A percentile compares a stretch with the other conserved stretches of the same genome.
Conservation (phyloP, 2,113 vertebrate genomes). For the Sinocyclocheilus anshuiensis region DNA sequence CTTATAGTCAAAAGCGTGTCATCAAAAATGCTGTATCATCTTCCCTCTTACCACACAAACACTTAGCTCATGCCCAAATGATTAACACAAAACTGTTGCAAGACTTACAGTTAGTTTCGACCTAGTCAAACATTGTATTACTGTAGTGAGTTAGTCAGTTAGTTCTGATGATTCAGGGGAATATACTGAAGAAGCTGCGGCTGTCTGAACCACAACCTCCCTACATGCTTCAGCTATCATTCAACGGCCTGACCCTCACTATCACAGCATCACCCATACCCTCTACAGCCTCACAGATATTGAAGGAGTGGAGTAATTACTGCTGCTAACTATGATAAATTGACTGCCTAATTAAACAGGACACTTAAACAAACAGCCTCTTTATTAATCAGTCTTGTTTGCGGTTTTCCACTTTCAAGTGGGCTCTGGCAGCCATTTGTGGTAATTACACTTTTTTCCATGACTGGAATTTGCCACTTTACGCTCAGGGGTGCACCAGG, state of each 20-base stretch:
- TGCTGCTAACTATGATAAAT: slow-evolving; percentile 51
- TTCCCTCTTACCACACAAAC: neutral
- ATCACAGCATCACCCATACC: slow-evolving; percentile 5
- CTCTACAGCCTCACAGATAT: slow-evolving; percentile 8
- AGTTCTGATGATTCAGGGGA: slow-evolving; percentile 33
- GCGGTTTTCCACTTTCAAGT: slow-evolving; percentile 63
- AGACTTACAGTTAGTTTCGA: slow-evolving; percentile 30
- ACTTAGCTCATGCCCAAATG: slow-evolving; percentile 29
- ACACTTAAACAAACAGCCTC: slow-evolving; percentile 62
- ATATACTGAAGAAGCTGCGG: slow-evolving; percentile 18
- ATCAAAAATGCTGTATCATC: slow-evolving; percentile 38
- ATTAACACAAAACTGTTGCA: slow-evolving; percentile 41
- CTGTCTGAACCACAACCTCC: slow-evolving; percentile 35
- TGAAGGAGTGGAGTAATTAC: slow-evolving; percentile 48
- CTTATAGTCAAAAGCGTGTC: neutral
- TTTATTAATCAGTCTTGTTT: slow-evolving; percentile 59
- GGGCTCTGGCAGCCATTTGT: slow-evolving; percentile 65
- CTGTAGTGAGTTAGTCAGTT: neutral
- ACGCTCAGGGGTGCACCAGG: slow-evolving; percentile 48
- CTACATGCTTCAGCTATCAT: slow-evolving; percentile 24
- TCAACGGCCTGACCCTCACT: slow-evolving; percentile 27
- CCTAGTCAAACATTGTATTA: slow-evolving; percentile 36
- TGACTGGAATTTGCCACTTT: slow-evolving; percentile 52
- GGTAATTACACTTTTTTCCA: slow-evolving; percentile 66
- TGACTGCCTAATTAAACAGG: slow-evolving; percentile 54